Evolutionary conservation across 2,797 vertebrate species (phyloP).

Genomic region (Alectoris magna): DNA sequence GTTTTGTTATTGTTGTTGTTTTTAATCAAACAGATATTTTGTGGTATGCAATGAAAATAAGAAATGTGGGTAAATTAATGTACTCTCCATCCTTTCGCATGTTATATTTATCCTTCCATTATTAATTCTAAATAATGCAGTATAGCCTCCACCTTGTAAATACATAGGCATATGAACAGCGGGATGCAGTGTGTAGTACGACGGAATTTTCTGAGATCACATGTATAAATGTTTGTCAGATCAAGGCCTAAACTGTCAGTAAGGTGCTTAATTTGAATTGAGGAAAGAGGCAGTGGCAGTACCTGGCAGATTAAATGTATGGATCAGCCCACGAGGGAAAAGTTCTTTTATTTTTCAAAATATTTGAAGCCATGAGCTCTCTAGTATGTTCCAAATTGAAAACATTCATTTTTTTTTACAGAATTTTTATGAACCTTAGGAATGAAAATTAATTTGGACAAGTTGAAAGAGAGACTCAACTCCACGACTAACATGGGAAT

Average conservation of each 20-base stretch:
- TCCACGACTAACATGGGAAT: constrained; percentile 70
- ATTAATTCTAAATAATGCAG: background rate
- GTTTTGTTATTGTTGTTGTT: background rate
- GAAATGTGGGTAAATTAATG: background rate
- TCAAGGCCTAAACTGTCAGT: background rate
- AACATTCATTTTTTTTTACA: background rate
- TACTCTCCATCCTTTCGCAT: background rate
- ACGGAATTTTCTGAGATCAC: background rate
- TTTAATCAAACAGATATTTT: background rate
- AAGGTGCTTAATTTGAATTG: constrained; percentile 6
- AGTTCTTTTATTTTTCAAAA: background rate
- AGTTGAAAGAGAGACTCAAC: constrained; percentile 68
- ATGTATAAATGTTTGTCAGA: background rate
- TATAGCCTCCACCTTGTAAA: background rate
- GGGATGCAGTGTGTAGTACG: background rate
- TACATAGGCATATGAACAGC: background rate
- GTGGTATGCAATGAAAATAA: background rate
- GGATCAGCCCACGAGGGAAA: background rate
- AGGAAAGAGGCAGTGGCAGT: background rate
- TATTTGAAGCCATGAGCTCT: constrained; percentile 37
- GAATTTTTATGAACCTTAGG: constrained; percentile 46
- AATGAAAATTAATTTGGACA: constrained; percentile 71
- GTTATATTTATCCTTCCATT: background rate
- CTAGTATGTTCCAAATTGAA: constrained; percentile 43
- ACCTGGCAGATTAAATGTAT: constrained; percentile 34